Conservation (phyloP, 1,140 invertebrate species). For the Mamestra configurata region DNA sequence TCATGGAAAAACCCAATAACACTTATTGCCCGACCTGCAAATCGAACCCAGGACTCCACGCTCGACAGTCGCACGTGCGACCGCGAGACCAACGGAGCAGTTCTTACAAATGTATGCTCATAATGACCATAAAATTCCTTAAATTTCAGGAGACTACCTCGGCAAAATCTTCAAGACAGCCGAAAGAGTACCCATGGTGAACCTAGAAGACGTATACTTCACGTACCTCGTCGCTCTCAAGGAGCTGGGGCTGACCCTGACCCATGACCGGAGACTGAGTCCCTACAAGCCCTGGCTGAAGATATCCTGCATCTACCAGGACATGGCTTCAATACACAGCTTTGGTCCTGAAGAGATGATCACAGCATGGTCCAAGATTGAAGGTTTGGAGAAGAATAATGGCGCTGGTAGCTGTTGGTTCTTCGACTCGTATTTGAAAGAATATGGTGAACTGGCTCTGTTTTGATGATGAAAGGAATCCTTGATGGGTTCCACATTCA, state of each 20-base stretch:
- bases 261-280: slow-evolving; percentile 72
- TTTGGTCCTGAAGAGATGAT: slow-evolving; percentile 65
- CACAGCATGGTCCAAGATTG: slow-evolving; percentile 60
- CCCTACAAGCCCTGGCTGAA: slow-evolving; percentile 71
- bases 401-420: slow-evolving; percentile 53
- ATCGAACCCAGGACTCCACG: too few species aligned
- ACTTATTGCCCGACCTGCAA: too few species aligned
- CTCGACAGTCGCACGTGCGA: too few species aligned
- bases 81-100: too few species aligned
- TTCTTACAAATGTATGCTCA: too few species aligned
- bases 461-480: background rate
- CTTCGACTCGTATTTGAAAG: slow-evolving; percentile 60
- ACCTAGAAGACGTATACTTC: slow-evolving; percentile 81
- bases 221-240: slow-evolving; percentile 74
- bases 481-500: background rate
- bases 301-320: slow-evolving; percentile 65
- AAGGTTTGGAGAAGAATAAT: slow-evolving; percentile 52
- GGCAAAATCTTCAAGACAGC: slow-evolving; percentile 62
- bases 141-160: slow-evolving; percentile 72
- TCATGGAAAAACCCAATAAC: too few species aligned
- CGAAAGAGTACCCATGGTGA: slow-evolving; percentile 67
- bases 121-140: background rate
- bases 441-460: slow-evolving; percentile 30
- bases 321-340: slow-evolving; percentile 69
- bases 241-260: slow-evolving; percentile 60